Base-by-base conservation (phyloP, 2,797 vertebrate genomes). In the Scleropages formosus region DNA sequence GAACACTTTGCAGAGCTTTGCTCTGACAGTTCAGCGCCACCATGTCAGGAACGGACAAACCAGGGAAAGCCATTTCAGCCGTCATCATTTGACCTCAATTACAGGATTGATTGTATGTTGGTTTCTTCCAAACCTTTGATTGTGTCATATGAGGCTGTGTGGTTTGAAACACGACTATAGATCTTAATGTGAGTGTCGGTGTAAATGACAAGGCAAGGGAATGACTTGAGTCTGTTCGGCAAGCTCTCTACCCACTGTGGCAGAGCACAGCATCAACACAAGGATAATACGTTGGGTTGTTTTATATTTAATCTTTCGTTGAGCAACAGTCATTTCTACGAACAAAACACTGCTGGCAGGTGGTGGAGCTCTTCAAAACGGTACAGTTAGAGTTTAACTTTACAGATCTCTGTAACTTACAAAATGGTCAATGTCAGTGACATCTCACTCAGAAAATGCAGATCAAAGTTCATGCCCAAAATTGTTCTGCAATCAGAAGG, bases 401-500 rank as follows among this genome's bases (percentile, higher is more conserved):
- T 49, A 31, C 44, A 67, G 44, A 31, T 47, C 22, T n/a, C 26
- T 56, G 24, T 27, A 31, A 18, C 27, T 56, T 53, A 26, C 49
- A 26, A 13, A 27, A 16, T 51, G 49, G 44, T 15, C 22, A 60
- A 51, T 31, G 10, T 22, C 56, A 72, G 56, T 20, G 60, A 46
- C 16, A 31, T 71, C 68, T 53, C 24, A 56, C 13, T 27, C 9
- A 15, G n/a, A 18, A 56, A 24, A 26, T 31, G 26, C 16, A 24
- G 4, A 27, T 49, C 69, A 18, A 71, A n/a, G 12, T 39, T 71
- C 26, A 58, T 59, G 70, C 18, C 12, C 26, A 60, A 31, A 27
- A 72, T 27, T 44, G 53, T 61, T 61, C 53, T 60, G 24, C 27
- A 61, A 31, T 71, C 49, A 58, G 69, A 58, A 31, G 31, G 26